Evolutionary conservation across 2,888 invertebrate species (phyloP).

Genomic region (Argyresthia albistria): DNA sequence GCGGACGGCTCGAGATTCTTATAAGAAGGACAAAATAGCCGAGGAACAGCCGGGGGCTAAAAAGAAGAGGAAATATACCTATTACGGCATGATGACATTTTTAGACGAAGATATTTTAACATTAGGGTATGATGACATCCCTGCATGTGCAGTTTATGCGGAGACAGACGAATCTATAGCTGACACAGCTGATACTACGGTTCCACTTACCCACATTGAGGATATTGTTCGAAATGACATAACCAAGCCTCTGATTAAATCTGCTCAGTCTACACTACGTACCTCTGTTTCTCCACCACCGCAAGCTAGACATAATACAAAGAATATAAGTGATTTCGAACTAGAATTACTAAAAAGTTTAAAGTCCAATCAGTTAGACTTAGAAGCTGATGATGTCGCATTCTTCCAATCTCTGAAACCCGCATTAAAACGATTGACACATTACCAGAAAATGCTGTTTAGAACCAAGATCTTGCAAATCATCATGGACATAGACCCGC

Average conservation of each 20-base stretch:
- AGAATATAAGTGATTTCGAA: not conserved
- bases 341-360: not conserved
- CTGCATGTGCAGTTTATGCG: not conserved
- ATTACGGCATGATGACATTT: not conserved
- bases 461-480: not conserved
- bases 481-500: not conserved
- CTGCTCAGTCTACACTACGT: not conserved
- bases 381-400: not conserved
- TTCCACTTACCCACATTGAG: no score
- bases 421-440: not conserved
- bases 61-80: not conserved
- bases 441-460: not conserved
- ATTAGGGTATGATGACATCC: not conserved
- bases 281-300: not conserved
- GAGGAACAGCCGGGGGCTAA: not conserved
- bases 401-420: not conserved
- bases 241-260: not conserved
- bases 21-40: not conserved
- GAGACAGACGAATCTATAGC: not conserved
- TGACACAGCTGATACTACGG: no score
- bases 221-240: no score
- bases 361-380: not conserved
- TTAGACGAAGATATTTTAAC: not conserved
- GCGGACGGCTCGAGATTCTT: not conserved
- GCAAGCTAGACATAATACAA: not conserved